phyloP scores from a whole-genome alignment of 2,888 invertebrate species.

The Torymus aiolomorphi region DNA sequence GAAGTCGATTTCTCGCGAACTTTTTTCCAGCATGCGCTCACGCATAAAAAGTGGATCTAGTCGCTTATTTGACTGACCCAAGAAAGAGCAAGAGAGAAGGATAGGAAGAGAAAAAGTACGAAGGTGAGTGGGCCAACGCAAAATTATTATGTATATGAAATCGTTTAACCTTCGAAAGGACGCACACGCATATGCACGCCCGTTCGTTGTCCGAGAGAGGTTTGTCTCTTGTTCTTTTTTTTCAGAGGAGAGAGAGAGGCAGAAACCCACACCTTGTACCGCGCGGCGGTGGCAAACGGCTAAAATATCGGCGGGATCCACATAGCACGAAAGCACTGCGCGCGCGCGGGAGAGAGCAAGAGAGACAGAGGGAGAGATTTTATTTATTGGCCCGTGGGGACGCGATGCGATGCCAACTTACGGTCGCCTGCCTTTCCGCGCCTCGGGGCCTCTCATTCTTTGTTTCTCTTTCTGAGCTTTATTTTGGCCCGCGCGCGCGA shows the following conservation, averaged over 20 bases:
- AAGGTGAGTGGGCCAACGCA: slow-evolving; percentile 38
- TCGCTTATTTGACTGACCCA: no score
- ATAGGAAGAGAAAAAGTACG: neutral
- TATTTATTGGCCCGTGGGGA: slow-evolving; percentile 66
- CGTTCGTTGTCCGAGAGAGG: neutral
- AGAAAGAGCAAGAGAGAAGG: no score
- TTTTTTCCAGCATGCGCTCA: no score
- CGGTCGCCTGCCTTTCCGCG: slow-evolving; percentile 58
- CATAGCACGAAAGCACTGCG: slow-evolving; percentile 59
- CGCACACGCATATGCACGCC: slow-evolving; percentile 40
- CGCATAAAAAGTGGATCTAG: no score
- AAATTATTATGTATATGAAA: slow-evolving; percentile 42
- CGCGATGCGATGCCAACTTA: slow-evolving; percentile 37
- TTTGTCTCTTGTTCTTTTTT: neutral
- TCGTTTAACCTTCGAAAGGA: slow-evolving; percentile 55
- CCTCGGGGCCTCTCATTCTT: slow-evolving; percentile 47
- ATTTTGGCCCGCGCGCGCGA: slow-evolving; percentile 59
- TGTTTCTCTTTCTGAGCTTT: slow-evolving; percentile 57
- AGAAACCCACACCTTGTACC: slow-evolving; percentile 50
- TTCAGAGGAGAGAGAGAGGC: neutral
- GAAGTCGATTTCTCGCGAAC: no score
- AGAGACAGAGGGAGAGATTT: slow-evolving; percentile 62
- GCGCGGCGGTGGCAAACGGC: slow-evolving; percentile 53
- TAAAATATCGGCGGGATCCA: slow-evolving; percentile 61
- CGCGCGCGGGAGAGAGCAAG: no score